Conservation (phyloP, 1,140 invertebrate genomes). For the Eurosta solidaginis region DNA sequence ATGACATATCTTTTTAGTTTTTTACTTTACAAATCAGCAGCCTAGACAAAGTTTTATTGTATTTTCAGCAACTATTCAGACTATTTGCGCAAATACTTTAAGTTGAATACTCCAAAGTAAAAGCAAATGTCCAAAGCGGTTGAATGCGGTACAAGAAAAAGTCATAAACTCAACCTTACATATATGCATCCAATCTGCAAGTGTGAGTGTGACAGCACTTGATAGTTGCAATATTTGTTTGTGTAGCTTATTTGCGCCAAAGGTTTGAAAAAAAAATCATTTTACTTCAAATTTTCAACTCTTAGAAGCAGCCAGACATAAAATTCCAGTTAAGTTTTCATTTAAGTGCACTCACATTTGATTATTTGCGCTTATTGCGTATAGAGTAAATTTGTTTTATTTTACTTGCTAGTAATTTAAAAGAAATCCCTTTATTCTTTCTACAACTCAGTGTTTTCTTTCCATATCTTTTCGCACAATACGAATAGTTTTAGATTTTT, state of each 20-base stretch:
- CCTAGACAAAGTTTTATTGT: slow-evolving; percentile 24
- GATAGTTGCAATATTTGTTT: neutral
- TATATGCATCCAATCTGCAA: neutral
- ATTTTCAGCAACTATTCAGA: neutral
- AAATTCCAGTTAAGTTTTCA: slow-evolving; percentile 12
- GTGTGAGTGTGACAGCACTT: neutral
- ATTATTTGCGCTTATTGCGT: neutral
- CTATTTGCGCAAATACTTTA: neutral
- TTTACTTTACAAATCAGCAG: too few species aligned
- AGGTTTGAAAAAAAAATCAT: neutral
- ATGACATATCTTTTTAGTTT: neutral
- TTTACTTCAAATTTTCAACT: neutral
- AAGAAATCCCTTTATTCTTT: neutral
- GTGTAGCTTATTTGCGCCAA: neutral
- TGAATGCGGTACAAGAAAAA: neutral
- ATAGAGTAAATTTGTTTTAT: neutral
- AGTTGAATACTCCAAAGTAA: too few species aligned
- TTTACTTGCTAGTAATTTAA: neutral
- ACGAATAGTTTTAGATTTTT: neutral
- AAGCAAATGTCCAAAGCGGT: neutral
- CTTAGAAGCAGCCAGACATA: neutral
- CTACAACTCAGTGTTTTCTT: neutral
- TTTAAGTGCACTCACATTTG: neutral
- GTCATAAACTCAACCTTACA: neutral
- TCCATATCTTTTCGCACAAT: neutral